Conservation (phyloP, 2,888 invertebrate genomes). For the Cheilosia variabilis region DNA sequence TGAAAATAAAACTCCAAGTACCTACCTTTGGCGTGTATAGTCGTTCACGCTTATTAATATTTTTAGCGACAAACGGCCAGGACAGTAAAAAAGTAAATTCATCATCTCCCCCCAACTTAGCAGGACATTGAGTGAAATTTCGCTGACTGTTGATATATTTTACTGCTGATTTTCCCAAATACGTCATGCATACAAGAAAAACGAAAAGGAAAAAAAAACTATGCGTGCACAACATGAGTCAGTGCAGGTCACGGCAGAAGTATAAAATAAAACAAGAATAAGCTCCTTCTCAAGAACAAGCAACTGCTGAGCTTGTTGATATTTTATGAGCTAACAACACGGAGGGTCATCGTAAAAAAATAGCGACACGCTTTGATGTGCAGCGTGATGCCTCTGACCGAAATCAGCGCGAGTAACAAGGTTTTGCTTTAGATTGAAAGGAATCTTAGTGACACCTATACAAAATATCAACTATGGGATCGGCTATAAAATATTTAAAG, state of each 20-base stretch:
- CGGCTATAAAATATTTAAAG: no score
- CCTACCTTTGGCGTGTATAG: not conserved
- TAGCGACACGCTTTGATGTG: conserved; percentile 46
- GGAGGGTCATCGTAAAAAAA: conserved; percentile 66
- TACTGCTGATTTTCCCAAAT: conserved; percentile 67
- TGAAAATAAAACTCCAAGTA: conserved; percentile 65
- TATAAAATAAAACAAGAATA: conserved; percentile 44
- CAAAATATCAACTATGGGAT: no score
- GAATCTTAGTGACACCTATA: no score
- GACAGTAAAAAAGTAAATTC: conserved; percentile 61
- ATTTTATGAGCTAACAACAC: conserved; percentile 60
- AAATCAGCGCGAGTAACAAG: no score
- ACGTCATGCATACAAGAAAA: conserved; percentile 6
- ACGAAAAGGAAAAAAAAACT: conserved; percentile 23
- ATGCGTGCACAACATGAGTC: conserved; percentile 47
- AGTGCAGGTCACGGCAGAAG: conserved; percentile 32
- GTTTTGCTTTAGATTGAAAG: no score
- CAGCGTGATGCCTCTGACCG: conserved; percentile 19
- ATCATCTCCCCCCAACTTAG: conserved; percentile 42
- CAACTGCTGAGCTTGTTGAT: conserved; percentile 64
- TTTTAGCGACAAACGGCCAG: conserved; percentile 67
- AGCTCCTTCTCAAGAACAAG: conserved; percentile 22
- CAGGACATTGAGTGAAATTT: conserved; percentile 43
- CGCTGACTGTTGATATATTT: conserved; percentile 60
- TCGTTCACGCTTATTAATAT: conserved; percentile 56